Evolutionary conservation across 2,797 vertebrate genomes (phyloP).

Genomic region (Hapalemur alaotrensis): DNA sequence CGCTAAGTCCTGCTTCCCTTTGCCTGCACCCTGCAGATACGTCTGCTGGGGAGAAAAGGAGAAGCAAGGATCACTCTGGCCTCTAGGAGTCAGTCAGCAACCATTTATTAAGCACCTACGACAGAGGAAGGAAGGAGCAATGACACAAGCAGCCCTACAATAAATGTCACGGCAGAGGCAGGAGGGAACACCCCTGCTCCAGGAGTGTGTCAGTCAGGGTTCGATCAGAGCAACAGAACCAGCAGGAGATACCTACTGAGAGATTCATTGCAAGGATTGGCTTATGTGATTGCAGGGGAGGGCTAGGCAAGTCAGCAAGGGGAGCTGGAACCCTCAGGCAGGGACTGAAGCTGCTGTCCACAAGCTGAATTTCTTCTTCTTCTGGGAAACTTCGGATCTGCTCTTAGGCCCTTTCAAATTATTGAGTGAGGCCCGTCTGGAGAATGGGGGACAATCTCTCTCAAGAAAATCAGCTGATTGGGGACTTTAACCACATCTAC

Average conservation of each 20-base stretch:
- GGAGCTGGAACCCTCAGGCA: background rate
- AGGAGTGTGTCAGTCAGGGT: too few relatives aligned
- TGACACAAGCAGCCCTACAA: background rate
- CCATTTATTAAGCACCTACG: background rate
- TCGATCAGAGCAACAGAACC: background rate
- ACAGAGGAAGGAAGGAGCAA: background rate
- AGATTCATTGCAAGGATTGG: background rate
- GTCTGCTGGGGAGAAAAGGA: background rate
- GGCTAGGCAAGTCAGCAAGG: background rate
- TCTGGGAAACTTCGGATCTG: background rate
- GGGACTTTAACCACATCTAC: background rate
- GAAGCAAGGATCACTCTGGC: background rate
- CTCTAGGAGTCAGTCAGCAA: background rate
- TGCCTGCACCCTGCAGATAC: background rate
- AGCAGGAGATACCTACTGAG: accelerated
- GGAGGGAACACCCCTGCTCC: accelerated
- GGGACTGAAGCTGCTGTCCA: background rate
- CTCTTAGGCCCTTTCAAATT: background rate
- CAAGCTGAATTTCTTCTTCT: background rate
- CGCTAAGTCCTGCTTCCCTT: background rate
- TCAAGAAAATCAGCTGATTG: background rate
- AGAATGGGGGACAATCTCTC: too few relatives aligned
- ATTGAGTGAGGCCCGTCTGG: background rate
- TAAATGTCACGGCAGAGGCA: accelerated
- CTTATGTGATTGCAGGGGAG: accelerated